A percentile compares a stretch with the other conserved stretches of the same genome.
These are phyloP conservation scores for Synodontis membranacea DNA, from an alignment of 2,113 vertebrate genomes.

Conservation along the genomic window DNA sequence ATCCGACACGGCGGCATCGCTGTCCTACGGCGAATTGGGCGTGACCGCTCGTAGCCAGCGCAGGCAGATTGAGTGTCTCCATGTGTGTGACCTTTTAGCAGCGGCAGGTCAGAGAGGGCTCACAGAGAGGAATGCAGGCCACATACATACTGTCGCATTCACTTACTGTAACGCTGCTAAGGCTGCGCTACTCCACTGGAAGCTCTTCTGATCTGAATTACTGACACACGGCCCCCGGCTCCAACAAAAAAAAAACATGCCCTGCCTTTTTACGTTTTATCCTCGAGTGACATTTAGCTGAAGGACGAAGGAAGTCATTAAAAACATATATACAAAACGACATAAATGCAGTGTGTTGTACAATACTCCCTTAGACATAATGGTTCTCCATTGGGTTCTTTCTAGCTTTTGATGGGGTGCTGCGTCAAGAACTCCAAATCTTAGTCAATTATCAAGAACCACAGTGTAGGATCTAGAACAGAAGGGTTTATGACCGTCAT, in stretches of 20 bases:
- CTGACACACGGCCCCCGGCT: not conserved
- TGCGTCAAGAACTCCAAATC: not conserved
- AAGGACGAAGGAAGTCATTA: not conserved
- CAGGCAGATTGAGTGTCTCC: constrained; percentile 3
- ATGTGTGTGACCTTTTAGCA: constrained; percentile 36
- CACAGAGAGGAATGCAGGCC: constrained; percentile 19
- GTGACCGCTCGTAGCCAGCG: not conserved
- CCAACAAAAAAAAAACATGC: not conserved
- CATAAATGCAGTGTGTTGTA: not conserved
- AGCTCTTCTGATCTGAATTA: constrained; percentile 14
- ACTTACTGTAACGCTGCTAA: constrained; percentile 29
- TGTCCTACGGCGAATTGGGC: not conserved
- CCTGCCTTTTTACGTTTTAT: constrained; percentile 7
- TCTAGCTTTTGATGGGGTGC: not conserved
- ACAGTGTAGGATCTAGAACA: not conserved
- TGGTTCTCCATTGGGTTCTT: not conserved
- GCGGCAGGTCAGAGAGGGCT: constrained; percentile 8
- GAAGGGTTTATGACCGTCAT: not conserved
- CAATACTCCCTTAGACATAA: not conserved
- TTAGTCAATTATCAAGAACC: not conserved
- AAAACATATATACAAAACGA: not conserved
- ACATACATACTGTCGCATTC: constrained; percentile 26
- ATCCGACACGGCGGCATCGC: not conserved
- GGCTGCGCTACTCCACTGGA: not conserved
- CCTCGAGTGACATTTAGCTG: not conserved